Evolutionary conservation across 2,113 vertebrate species (phyloP).

Genomic region (Dicrurus megarhynchus): DNA sequence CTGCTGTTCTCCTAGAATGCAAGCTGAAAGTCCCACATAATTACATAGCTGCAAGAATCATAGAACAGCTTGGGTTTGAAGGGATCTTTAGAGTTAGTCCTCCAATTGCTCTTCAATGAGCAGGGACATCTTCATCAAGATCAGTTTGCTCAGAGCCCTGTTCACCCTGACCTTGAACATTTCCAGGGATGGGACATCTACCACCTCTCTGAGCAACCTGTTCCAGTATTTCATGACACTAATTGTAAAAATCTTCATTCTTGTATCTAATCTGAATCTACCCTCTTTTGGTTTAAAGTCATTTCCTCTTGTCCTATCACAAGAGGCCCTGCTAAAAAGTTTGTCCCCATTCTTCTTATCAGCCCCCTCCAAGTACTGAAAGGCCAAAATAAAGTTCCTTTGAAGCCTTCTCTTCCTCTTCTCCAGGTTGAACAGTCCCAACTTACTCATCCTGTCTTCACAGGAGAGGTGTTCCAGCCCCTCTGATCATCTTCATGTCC

Average conservation of each 20-base stretch:
- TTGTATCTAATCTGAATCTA: not conserved
- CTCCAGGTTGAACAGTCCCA: not conserved
- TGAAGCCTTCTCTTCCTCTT: not conserved
- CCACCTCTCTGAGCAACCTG: not conserved
- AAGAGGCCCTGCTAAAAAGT: not conserved
- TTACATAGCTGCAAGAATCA: not conserved
- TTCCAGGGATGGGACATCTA: not conserved
- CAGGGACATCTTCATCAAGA: not conserved
- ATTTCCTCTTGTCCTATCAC: not conserved
- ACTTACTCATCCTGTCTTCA: not conserved
- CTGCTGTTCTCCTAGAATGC: not conserved
- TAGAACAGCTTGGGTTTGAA: not conserved
- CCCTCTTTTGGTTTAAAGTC: not conserved
- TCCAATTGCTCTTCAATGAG: not conserved
- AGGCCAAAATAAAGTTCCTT: too few species aligned
- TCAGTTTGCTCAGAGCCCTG: not conserved
- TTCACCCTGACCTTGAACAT: not conserved
- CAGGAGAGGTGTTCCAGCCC: not conserved
- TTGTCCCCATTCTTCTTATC: not conserved
- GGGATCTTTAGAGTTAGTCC: not conserved
- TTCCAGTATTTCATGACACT: not conserved
- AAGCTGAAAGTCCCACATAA: not conserved
- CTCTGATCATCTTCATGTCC: not conserved
- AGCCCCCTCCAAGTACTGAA: not conserved
- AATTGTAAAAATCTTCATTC: not conserved